A percentile compares a stretch with the other conserved stretches of the same genome.
These are phyloP conservation scores for Drosophila pruinosa DNA, from an alignment of 1,140 invertebrate species.

Conservation along the genomic window DNA sequence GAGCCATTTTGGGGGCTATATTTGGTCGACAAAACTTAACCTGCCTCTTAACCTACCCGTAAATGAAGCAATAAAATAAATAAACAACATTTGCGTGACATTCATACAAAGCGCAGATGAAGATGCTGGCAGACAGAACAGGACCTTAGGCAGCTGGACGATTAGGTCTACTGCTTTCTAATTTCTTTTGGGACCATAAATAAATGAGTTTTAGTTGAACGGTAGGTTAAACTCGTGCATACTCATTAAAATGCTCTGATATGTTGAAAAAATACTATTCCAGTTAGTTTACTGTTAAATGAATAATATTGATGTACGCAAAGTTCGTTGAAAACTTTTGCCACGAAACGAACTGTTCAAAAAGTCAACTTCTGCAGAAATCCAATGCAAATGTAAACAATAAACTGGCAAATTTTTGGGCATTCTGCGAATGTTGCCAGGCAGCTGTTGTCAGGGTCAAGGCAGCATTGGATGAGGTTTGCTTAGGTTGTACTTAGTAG, in stretches of 20 bases:
- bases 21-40: constrained; percentile 18
- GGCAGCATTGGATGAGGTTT: constrained; percentile 1
- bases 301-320: background rate
- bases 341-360: background rate
- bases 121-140: background rate
- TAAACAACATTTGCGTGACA: constrained; percentile 75
- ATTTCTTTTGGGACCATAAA: background rate
- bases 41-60: constrained; percentile 4
- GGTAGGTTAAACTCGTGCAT: too few species aligned
- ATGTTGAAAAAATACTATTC: background rate
- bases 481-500: background rate
- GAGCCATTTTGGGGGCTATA: constrained; percentile 20
- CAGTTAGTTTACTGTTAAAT: background rate
- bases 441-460: constrained; percentile 21
- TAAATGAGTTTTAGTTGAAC: background rate
- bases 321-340: constrained; percentile 8
- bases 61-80: constrained; percentile 65
- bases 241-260: background rate
- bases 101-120: constrained; percentile 49
- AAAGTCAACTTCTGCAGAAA: constrained; percentile 15
- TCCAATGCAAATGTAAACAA: background rate
- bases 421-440: background rate
- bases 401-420: background rate
- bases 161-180: background rate
- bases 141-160: background rate